Percentiles rank a stretch among this genome's conserved stretches.
Evolutionary conservation across 2,797 vertebrate species (phyloP).

Genomic region (Pseudochirops corinnae): DNA sequence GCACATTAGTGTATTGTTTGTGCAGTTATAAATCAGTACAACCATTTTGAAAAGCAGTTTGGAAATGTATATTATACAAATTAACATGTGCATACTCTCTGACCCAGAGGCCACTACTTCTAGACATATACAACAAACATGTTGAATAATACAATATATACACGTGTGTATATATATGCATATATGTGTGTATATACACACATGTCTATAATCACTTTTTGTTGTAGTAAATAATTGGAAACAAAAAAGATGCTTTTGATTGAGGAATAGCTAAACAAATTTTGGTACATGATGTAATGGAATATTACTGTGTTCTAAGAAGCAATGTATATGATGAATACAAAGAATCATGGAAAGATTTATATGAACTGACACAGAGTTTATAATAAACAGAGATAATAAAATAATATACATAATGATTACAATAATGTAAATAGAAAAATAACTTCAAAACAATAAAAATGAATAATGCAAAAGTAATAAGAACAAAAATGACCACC

Average conservation of each 20-base stretch:
- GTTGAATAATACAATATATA: not conserved
- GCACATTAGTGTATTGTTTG: not conserved
- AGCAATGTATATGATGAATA: not conserved
- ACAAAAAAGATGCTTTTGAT: not conserved
- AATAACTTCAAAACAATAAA: not conserved
- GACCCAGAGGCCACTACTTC: not conserved
- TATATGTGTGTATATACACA: no score
- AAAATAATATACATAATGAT: not conserved
- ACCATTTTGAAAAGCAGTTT: not conserved
- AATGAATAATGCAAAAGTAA: not conserved
- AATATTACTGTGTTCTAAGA: not conserved
- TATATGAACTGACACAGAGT: not conserved
- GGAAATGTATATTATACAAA: not conserved
- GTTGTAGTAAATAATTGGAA: not conserved
- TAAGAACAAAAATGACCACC: not conserved
- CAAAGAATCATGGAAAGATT: not conserved
- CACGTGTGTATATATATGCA: no score
- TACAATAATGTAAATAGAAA: not conserved
- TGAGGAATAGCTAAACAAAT: not conserved
- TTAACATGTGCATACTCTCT: not conserved
- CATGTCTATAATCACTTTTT: not conserved
- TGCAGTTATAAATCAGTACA: not conserved
- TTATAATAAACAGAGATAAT: not conserved
- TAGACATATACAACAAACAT: not conserved
- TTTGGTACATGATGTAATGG: not conserved